Evolutionary conservation across 2,888 invertebrate genomes (phyloP).

Genomic region (Eilema depressum): DNA sequence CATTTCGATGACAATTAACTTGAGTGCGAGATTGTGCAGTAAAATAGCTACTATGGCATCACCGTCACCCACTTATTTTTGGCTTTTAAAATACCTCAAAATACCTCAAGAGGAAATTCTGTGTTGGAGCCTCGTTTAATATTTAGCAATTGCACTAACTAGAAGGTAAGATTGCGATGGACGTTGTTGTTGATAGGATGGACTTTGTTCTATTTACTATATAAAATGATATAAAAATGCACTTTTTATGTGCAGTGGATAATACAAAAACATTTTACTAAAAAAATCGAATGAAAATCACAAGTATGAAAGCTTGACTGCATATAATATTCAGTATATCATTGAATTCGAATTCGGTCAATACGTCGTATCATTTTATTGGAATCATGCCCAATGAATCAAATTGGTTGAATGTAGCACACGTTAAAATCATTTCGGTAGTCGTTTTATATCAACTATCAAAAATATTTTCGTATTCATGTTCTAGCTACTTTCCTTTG

Average conservation of each 20-base stretch:
- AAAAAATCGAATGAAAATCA: not conserved
- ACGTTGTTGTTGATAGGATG: too few species aligned
- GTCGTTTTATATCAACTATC: constrained; percentile 38
- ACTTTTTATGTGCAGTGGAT: not conserved
- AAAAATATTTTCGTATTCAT: constrained; percentile 23
- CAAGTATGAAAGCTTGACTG: constrained; percentile 15
- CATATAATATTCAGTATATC: constrained; percentile 39
- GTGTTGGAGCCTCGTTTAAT: too few species aligned
- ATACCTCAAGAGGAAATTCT: too few species aligned
- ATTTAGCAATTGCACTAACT: too few species aligned
- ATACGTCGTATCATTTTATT: constrained; percentile 45
- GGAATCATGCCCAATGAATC: constrained; percentile 54
- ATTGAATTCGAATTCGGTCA: constrained; percentile 41
- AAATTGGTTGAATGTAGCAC: constrained; percentile 48
- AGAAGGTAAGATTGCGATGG: too few species aligned
- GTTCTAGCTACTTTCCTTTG: constrained; percentile 26
- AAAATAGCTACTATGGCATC: too few species aligned
- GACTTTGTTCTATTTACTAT: too few species aligned
- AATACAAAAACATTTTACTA: not conserved
- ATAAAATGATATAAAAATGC: too few species aligned
- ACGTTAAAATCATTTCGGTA: constrained; percentile 46
- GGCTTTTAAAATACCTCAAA: too few species aligned
- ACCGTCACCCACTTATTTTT: too few species aligned
- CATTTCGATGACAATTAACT: too few species aligned
- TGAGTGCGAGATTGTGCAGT: too few species aligned